Evolutionary conservation across 35 echinoderm and acorn worm species (phyloP).

Genomic region (Lytechinus variegatus): DNA sequence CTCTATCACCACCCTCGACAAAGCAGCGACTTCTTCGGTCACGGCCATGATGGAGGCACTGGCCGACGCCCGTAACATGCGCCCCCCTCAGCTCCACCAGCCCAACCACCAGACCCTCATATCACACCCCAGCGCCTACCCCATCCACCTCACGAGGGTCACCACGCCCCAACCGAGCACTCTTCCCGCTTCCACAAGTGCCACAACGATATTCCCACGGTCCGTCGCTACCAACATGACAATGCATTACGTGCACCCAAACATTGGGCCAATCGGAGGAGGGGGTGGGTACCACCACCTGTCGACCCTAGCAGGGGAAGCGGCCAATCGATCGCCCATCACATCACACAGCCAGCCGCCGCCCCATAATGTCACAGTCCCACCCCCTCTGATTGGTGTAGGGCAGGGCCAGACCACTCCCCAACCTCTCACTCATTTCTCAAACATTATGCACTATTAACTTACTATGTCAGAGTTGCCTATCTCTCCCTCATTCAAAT

Average conservation of each 20-base stretch:
- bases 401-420: conserved; percentile 3
- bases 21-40: background rate
- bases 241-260: conserved; percentile 36
- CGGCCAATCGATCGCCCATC: conserved; percentile 27
- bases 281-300: background rate
- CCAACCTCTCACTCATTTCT: background rate
- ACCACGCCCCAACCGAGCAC: background rate
- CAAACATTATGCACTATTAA: conserved; percentile 35
- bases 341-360: background rate
- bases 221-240: conserved; percentile 33
- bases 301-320: conserved; percentile 6
- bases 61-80: conserved; percentile 61
- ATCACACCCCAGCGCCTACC: conserved; percentile 25
- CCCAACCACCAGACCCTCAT: conserved; percentile 21
- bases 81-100: conserved; percentile 32
- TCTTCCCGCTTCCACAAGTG: background rate
- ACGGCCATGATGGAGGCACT: conserved; percentile 61
- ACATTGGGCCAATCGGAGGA: background rate
- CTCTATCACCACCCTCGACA: conserved; percentile 17
- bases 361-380: background rate
- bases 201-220: conserved; percentile 38
- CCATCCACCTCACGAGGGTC: background rate
- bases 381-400: background rate
- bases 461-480: no score
- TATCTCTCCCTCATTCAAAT: no score